Evolutionary conservation across 2,888 invertebrate species (phyloP).

Genomic region (Orthonevra nobilis): DNA sequence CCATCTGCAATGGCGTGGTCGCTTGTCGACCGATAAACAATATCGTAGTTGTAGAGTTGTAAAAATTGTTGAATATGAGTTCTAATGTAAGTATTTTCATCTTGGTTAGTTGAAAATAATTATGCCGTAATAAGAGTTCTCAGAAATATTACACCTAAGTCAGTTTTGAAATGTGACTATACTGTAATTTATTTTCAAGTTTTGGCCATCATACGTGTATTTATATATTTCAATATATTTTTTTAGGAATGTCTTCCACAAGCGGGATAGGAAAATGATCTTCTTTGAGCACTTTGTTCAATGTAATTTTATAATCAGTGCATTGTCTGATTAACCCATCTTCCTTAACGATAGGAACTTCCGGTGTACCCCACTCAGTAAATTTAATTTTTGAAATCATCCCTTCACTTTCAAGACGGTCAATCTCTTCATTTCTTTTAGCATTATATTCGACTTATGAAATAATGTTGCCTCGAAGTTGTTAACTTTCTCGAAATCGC

Average conservation of each 20-base stretch:
- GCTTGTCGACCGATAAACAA: too few species aligned
- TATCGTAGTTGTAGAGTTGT: constrained; percentile 15
- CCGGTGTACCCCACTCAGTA: constrained; percentile 44
- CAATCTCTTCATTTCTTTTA: constrained; percentile 28
- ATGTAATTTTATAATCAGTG: constrained; percentile 26
- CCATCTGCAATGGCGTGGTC: too few species aligned
- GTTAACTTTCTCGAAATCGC: constrained; percentile 17
- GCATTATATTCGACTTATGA: constrained; percentile 18
- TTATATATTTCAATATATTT: too few species aligned
- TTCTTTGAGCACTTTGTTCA: constrained; percentile 21
- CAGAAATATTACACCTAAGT: too few species aligned
- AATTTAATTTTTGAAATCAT: constrained; percentile 22
- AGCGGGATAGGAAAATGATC: constrained; percentile 17
- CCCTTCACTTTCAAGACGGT: constrained; percentile 16
- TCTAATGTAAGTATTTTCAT: too few species aligned
- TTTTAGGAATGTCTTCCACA: constrained; percentile 29
- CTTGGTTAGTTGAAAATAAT: too few species aligned
- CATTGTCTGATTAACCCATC: constrained; percentile 33
- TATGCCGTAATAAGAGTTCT: too few species aligned
- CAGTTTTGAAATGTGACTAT: too few species aligned
- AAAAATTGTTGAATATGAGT: too few species aligned
- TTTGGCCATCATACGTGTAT: too few species aligned
- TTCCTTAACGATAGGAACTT: constrained; percentile 27
- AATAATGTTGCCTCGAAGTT: constrained; percentile 21
- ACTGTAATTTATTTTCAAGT: too few species aligned